Percentiles rank a stretch among this genome's conserved stretches.
Conservation (phyloP, 2,797 vertebrate genomes). For the Chelonia mydas region DNA sequence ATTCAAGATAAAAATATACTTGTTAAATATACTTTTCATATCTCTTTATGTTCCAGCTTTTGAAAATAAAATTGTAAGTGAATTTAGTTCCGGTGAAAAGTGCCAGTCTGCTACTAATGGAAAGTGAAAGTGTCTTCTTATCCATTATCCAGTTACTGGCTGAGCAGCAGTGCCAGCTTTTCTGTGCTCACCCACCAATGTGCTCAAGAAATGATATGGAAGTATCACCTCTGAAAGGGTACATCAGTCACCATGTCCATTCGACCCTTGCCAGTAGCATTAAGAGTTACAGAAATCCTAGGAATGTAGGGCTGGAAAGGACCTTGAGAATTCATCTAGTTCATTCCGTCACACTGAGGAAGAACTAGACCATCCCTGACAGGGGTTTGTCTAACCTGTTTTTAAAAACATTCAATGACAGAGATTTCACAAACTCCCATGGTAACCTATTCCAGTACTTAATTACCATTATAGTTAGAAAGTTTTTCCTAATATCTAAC, state of each 20-base stretch:
- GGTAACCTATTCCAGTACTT: not conserved
- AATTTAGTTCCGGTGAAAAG: conserved; percentile 13
- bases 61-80: not conserved
- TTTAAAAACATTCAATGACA: not conserved
- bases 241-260: not conserved
- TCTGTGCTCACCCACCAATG: not conserved
- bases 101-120: not conserved
- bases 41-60: conserved; percentile 9
- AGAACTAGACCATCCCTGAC: not conserved
- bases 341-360: not conserved
- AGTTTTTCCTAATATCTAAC: not conserved
- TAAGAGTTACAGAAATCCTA: not conserved
- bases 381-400: not conserved
- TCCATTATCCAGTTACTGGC: not conserved
- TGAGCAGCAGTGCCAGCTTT: not conserved
- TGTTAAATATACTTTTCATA: conserved; percentile 18
- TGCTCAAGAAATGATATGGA: not conserved
- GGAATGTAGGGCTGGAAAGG: not conserved
- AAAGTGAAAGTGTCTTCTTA: not conserved
- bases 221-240: not conserved
- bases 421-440: not conserved
- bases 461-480: not conserved
- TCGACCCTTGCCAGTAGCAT: not conserved
- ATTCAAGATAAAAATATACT: conserved; percentile 18
- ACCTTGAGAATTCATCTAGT: not conserved